Percentiles rank a stretch among this genome's conserved stretches.
phyloP scores from a whole-genome alignment of 2,888 invertebrate species.

The Drosophila cognata region DNA sequence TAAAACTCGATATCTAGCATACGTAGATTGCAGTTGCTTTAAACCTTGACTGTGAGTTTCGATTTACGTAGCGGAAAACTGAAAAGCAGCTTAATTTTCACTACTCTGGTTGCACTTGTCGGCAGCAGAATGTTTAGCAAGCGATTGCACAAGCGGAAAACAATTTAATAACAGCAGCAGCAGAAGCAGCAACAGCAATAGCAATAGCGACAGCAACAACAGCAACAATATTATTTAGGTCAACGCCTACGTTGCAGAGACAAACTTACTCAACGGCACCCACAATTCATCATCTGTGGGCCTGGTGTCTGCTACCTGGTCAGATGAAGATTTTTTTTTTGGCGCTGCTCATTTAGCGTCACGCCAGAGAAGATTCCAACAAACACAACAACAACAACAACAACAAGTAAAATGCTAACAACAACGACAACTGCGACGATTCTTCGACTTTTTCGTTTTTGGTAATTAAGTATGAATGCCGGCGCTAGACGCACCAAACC shows the following conservation, averaged over 20 bases:
- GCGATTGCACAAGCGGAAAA: conserved; percentile 77
- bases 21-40: conserved; percentile 2
- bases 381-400: conserved; percentile 20
- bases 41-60: conserved; percentile 74
- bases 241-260: conserved; percentile 74
- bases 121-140: conserved; percentile 63
- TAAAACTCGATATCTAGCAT: conserved; percentile 15
- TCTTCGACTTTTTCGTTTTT: conserved; percentile 57
- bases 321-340: conserved; percentile 52
- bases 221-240: conserved; percentile 69
- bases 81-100: conserved; percentile 34
- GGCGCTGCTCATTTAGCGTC: conserved; percentile 67
- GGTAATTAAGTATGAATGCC: conserved; percentile 80
- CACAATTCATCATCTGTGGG: conserved; percentile 71
- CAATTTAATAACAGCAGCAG: conserved; percentile 55
- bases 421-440: conserved; percentile 36
- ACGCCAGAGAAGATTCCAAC: conserved; percentile 66
- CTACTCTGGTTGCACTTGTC: conserved; percentile 71
- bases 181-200: conserved; percentile 13
- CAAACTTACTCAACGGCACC: conserved; percentile 77
- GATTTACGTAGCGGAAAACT: conserved; percentile 47
- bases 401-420: conserved; percentile 4
- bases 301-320: conserved; percentile 71
- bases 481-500: conserved; percentile 75
- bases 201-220: conserved; percentile 25